Percentiles rank a stretch among this genome's conserved stretches.
Evolutionary conservation across 1,140 invertebrate species (phyloP).

Genomic region (Lepidostoma basale): DNA sequence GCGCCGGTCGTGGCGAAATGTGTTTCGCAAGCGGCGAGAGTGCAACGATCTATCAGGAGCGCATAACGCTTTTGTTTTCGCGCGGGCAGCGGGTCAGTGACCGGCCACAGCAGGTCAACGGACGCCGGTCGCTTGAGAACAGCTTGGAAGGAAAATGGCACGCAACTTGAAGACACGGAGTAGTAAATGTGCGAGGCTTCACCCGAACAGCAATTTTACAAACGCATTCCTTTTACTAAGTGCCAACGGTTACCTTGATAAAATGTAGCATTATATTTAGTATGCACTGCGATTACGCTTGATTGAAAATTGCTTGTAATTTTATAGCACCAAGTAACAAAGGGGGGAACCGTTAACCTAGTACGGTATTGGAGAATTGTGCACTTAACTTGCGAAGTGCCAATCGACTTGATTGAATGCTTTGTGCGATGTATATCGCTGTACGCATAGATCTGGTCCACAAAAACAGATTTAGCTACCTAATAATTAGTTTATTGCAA

Average conservation of each 20-base stretch:
- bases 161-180: slow-evolving; percentile 3
- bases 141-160: background rate
- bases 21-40: slow-evolving; percentile 42
- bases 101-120: slow-evolving; percentile 31
- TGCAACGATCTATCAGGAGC: slow-evolving; percentile 41
- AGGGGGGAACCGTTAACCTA: background rate
- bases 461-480: background rate
- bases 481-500: slow-evolving; percentile 21
- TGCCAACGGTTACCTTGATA: too few relatives aligned
- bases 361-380: background rate
- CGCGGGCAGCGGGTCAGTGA: slow-evolving; percentile 26
- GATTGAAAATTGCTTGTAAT: slow-evolving; percentile 3
- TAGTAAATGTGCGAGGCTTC: too few relatives aligned
- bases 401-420: background rate
- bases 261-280: too few relatives aligned
- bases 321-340: background rate
- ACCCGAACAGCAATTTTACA: too few relatives aligned
- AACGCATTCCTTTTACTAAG: too few relatives aligned
- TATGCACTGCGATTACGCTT: too few relatives aligned
- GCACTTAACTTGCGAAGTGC: background rate
- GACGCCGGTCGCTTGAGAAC: background rate
- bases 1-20: slow-evolving; percentile 21
- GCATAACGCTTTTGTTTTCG: slow-evolving; percentile 43
- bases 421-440: too few relatives aligned
- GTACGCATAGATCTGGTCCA: too few relatives aligned